phyloP scores from a whole-genome alignment of 2,888 invertebrate species.

The Alsophila aescularia region DNA sequence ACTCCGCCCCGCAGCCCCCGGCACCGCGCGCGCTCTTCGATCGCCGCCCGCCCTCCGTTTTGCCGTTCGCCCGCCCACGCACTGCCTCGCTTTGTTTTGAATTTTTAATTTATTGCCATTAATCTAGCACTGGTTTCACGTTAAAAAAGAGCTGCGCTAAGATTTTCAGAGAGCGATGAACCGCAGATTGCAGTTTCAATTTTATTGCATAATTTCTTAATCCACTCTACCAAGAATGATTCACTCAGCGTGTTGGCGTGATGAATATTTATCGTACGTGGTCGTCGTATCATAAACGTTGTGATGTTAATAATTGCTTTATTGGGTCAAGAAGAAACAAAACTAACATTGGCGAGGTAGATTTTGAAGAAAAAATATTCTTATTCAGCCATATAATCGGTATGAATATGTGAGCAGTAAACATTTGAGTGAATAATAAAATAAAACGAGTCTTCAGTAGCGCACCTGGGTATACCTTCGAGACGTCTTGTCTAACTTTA shows the following conservation, averaged over 20 bases:
- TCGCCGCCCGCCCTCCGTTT: slow-evolving; percentile 78
- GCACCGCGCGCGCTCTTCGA: slow-evolving; percentile 80
- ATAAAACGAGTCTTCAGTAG: slow-evolving; percentile 22
- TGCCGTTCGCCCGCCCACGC: slow-evolving; percentile 74
- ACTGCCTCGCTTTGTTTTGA: slow-evolving; percentile 77
- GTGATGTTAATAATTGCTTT: slow-evolving; percentile 11
- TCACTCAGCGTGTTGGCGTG: slow-evolving; percentile 14
- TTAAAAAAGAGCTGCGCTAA: slow-evolving; percentile 54
- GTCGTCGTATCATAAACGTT: slow-evolving; percentile 7
- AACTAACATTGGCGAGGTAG: not conserved
- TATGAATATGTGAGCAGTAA: not conserved
- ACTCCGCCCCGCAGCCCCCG: slow-evolving; percentile 64
- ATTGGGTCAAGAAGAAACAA: slow-evolving; percentile 11
- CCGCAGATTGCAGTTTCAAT: slow-evolving; percentile 27
- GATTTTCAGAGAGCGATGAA: slow-evolving; percentile 35
- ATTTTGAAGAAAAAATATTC: not conserved
- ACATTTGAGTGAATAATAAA: slow-evolving; percentile 12
- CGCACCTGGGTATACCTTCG: slow-evolving; percentile 24
- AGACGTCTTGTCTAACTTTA: slow-evolving; percentile 24
- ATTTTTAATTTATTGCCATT: slow-evolving; percentile 82
- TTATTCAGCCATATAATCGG: slow-evolving; percentile 1
- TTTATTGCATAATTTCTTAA: slow-evolving; percentile 17
- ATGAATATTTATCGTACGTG: slow-evolving; percentile 9
- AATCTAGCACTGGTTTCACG: slow-evolving; percentile 65
- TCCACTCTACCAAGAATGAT: slow-evolving; percentile 4